phyloP scores from a whole-genome alignment of 2,113 vertebrate genomes.

The Hymenochirus boettgeri region DNA sequence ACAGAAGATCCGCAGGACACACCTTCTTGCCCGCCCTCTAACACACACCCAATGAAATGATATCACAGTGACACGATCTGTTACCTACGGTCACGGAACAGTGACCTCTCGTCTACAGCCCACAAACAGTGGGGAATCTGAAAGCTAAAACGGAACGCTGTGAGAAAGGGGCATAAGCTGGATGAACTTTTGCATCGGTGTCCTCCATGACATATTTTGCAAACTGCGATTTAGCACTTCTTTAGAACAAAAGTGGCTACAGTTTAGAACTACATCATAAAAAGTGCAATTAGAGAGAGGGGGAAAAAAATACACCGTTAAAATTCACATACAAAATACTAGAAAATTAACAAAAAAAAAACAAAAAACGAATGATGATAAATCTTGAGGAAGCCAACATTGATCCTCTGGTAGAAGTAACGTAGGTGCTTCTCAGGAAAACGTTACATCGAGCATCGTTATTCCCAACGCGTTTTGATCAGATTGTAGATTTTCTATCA shows the following conservation, averaged over 20 bases:
- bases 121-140: too few species aligned
- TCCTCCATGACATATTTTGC: not conserved
- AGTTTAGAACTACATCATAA: slow-evolving; percentile 39
- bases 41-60: too few species aligned
- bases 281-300: slow-evolving; percentile 57
- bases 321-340: slow-evolving; percentile 30
- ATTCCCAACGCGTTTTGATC: not conserved
- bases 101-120: too few species aligned
- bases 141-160: too few species aligned
- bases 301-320: slow-evolving; percentile 38
- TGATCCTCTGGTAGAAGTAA: slow-evolving; percentile 37
- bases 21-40: too few species aligned
- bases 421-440: slow-evolving; percentile 38
- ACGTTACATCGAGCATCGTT: slow-evolving; percentile 44
- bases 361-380: not conserved
- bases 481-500: not conserved
- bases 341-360: slow-evolving; percentile 20
- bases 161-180: too few species aligned
- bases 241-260: slow-evolving; percentile 2
- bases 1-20: too few species aligned
- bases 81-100: too few species aligned
- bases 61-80: too few species aligned
- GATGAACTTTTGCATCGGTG: too few species aligned
- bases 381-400: slow-evolving; percentile 26
- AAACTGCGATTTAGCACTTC: slow-evolving; percentile 9